phyloP scores from a whole-genome alignment of 1,140 invertebrate genomes.

The Bombus turneri region DNA sequence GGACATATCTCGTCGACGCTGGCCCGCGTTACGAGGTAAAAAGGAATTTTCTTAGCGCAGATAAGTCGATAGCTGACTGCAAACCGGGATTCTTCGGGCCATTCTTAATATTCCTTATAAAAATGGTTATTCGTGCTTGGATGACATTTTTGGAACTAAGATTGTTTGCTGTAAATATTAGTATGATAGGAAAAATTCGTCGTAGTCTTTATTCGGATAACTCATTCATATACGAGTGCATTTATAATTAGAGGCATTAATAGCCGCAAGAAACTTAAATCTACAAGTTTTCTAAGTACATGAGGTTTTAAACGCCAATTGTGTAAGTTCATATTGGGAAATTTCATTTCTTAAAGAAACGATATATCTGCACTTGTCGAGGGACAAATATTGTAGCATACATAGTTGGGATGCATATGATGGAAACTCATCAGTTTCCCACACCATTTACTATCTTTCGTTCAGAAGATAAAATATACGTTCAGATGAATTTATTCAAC shows the following conservation, averaged over 20 bases:
- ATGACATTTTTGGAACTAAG: neutral
- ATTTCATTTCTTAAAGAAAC: too few species aligned
- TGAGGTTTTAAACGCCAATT: neutral
- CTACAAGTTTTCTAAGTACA: neutral
- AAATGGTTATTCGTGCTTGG: neutral
- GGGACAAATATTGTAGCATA: too few species aligned
- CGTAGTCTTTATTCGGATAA: too few species aligned
- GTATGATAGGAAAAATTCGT: neutral
- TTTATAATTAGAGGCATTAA: neutral
- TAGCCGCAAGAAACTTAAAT: neutral
- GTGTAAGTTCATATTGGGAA: neutral
- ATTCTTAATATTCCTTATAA: neutral
- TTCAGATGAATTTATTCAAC: too few species aligned
- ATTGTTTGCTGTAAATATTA: neutral
- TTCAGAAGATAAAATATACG: too few species aligned
- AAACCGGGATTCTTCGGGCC: neutral
- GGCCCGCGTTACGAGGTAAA: neutral
- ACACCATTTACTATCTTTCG: too few species aligned
- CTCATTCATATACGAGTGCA: neutral
- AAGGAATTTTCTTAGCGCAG: neutral
- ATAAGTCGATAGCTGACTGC: neutral
- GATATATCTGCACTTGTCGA: too few species aligned
- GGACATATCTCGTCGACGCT: slow-evolving; percentile 6
- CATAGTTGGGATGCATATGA: too few species aligned
- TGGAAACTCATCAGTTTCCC: too few species aligned